These are phyloP conservation scores for Drosophila azteca DNA, from an alignment of 1,140 invertebrate genomes.

Conservation along the genomic window DNA sequence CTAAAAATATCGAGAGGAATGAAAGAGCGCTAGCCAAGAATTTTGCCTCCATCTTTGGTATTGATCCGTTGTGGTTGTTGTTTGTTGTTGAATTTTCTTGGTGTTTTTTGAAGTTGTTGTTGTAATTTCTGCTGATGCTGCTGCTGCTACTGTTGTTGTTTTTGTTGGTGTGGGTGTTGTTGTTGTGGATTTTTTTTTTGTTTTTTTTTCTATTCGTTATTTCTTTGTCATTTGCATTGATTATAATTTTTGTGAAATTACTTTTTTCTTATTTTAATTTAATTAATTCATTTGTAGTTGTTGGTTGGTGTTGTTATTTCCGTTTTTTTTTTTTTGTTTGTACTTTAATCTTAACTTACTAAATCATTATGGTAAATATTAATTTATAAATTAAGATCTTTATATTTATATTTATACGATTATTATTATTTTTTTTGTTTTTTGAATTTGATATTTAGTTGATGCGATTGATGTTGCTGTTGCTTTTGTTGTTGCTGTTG, in stretches of 20 bases:
- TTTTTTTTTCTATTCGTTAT: slow-evolving; percentile 49
- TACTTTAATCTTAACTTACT: slow-evolving; percentile 79
- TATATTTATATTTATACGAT: slow-evolving; percentile 43
- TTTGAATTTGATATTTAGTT: slow-evolving; percentile 80
- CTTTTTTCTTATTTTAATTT: slow-evolving; percentile 54
- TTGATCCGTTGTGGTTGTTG: slow-evolving; percentile 81
- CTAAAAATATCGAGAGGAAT: slow-evolving; percentile 84
- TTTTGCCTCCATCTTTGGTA: slow-evolving; percentile 84
- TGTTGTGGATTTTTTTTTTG: slow-evolving; percentile 43
- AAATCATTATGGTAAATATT: slow-evolving; percentile 73
- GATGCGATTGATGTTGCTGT: slow-evolving; percentile 65
- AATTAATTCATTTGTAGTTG: slow-evolving; percentile 47
- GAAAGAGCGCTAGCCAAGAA: slow-evolving; percentile 83
- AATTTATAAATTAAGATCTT: slow-evolving; percentile 62
- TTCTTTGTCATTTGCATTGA: slow-evolving; percentile 69
- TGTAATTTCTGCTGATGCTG: slow-evolving; percentile 37
- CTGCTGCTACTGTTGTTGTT: slow-evolving; percentile 32
- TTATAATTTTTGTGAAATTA: slow-evolving; percentile 62
- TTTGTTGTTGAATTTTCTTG: slow-evolving; percentile 24
- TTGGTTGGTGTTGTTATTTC: slow-evolving; percentile 45
- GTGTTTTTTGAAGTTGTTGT: slow-evolving; percentile 53
- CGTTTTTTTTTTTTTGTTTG: slow-evolving; percentile 20
- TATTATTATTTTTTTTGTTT: slow-evolving; percentile 45
- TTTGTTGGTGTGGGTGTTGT: slow-evolving; percentile 39
- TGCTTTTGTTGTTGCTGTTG: slow-evolving; percentile 39